Base-by-base conservation (phyloP, 2,888 invertebrate species). In the Poecilobothrus nobilitatus region DNA sequence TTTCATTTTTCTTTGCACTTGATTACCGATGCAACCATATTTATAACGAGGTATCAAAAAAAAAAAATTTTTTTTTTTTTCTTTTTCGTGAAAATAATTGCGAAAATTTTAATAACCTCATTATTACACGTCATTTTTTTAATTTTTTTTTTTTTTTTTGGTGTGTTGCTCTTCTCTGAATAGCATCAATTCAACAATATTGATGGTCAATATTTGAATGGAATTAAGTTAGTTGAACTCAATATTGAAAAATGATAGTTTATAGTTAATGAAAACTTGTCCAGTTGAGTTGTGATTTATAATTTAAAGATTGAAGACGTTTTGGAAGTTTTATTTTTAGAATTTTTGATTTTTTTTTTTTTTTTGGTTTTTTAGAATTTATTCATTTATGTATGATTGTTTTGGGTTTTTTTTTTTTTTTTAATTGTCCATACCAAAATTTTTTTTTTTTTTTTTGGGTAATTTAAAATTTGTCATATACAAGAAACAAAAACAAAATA, bases 71-170 rank as follows among this genome's bases (percentile, higher is more conserved):
- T 41, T 41, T 41, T 41, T 41, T 41, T 41, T 41, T 41, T 41
- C 7, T 15, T 41, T 41, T 41, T 15, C 41, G 41, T 41, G 41
- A 41, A 41, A 53, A 53, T 53, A 18, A 53, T 53, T 53, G 53
- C 53, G 53, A 53, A 53, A 53, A 53, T 53, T 53, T 53, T 53
- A 53, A 53, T 53, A 53, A 53, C 53, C 53, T 53, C 53, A 53
- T 53, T 53, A 53, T 53, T 53, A 53, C 53, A 53, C 53, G 53
- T 53, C 6, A 53, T 53, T 53, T 53, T 18, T 53, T 53, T 53
- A 53, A 15, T 53, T 53, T 18, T 53, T 53, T 53, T 53, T 53
- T 9, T 53, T 9, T 53, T 53, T 53, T 53, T 53, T 53, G 18
- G 2, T 53, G 7, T 53, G 1, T 53, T 53, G 53, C 6, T 53